Base-by-base conservation (phyloP, 2,113 vertebrate genomes). In the Psephotus haematonotus region DNA sequence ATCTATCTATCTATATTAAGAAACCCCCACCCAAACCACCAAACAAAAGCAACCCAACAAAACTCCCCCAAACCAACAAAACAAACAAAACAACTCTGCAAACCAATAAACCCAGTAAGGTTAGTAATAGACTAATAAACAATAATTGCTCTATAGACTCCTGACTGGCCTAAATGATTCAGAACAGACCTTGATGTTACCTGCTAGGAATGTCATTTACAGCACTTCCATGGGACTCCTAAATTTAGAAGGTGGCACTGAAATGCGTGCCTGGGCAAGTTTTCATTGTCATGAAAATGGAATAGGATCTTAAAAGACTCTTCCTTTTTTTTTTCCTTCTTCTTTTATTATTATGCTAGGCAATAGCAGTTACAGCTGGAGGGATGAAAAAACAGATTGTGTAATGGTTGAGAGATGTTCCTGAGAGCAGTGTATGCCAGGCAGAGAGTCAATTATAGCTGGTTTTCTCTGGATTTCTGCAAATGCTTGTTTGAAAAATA, bases 1-100 rank as follows among this genome's bases (percentile, higher is more conserved):
- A n/a, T n/a, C n/a, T n/a, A n/a, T n/a, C n/a, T n/a, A n/a, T n/a
- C n/a, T n/a, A 22, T 57, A 57, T n/a, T 3, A 31, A 44, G 35
- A 5, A 47, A 37, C 1, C 0, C 5, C 5, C 31, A 14, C 4
- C 31, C 33, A n/a, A 57, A 57, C 55, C 8, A 4, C 33, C 33
- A 57, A 57, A 57, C 53, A 33, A 33, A 57, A 43, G 29, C 5
- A 82, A 28, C 41, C 4, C 4, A n/a, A 27, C 11, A 59, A 29
- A 41, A 15, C 14, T 11, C 4, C 46, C 9, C 41, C 17, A 75
- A 49, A 49, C 44, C 39, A 72, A 12, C 22, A 43, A 31, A 13
- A 46, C 31, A 4, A 7, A 31, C 13, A 33, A 33, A 43, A 25
- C 6, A 19, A 18, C 27, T 28, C 27, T 11, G 9, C 9, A 37